Percentiles rank a stretch among this genome's conserved stretches.
These are phyloP conservation scores for Coelinius sp. DNA, from an alignment of 2,888 invertebrate species.

Conservation along the genomic window DNA sequence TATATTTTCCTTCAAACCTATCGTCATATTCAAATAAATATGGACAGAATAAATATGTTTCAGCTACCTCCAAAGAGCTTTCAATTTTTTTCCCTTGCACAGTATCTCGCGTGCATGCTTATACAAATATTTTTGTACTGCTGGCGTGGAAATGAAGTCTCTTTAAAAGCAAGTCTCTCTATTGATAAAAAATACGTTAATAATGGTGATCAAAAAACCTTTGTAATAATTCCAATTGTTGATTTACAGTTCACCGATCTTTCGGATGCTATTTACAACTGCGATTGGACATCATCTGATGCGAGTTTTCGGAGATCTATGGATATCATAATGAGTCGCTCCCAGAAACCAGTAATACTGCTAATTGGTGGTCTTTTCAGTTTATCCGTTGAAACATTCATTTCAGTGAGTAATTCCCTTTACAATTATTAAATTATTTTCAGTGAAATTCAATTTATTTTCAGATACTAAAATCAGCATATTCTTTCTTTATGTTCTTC, in stretches of 20 bases:
- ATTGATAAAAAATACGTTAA: not conserved
- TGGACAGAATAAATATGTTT: conserved; percentile 32
- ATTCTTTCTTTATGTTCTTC: conserved; percentile 37
- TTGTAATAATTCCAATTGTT: no score
- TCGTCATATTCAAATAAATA: not conserved
- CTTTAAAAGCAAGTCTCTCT: conserved; percentile 70
- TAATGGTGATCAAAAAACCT: not conserved
- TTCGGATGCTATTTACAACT: conserved; percentile 28
- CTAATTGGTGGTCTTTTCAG: conserved; percentile 33
- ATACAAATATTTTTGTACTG: conserved; percentile 74
- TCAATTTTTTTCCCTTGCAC: conserved; percentile 73
- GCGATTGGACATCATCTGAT: conserved; percentile 21
- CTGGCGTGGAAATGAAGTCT: conserved; percentile 75
- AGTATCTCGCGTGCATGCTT: conserved; percentile 74
- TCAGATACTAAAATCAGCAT: conserved; percentile 34
- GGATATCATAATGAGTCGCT: conserved; percentile 34
- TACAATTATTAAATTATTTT: not conserved
- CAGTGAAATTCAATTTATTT: not conserved
- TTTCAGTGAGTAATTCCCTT: conserved; percentile 24
- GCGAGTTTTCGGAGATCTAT: conserved; percentile 12
- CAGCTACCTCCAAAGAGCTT: conserved; percentile 60
- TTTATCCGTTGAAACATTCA: conserved; percentile 35
- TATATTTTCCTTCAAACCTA: no score
- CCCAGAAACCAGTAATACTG: conserved; percentile 32
- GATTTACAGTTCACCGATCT: conserved; percentile 25